phyloP scores from a whole-genome alignment of 2,888 invertebrate genomes.

The Pomacea canaliculata region DNA sequence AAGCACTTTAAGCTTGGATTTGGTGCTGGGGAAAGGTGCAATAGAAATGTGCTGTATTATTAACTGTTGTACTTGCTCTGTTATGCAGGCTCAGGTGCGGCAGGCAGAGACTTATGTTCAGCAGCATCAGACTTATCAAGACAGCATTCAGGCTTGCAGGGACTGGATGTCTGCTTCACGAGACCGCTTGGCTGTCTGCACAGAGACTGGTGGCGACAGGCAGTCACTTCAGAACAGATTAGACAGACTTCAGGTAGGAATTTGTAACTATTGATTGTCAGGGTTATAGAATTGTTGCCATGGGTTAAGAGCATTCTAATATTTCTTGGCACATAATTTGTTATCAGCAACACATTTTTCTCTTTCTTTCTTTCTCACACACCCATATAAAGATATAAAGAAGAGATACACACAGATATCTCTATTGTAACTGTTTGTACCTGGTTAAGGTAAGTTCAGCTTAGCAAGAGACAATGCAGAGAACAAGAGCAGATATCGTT shows the following conservation, averaged over 20 bases:
- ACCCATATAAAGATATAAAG: too few relatives aligned
- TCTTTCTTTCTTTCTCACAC: too few relatives aligned
- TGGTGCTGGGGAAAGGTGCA: too few relatives aligned
- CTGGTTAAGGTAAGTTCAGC: too few relatives aligned
- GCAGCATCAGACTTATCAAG: constrained; percentile 63
- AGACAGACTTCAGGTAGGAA: constrained; percentile 48
- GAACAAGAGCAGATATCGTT: too few relatives aligned
- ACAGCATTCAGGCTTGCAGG: constrained; percentile 78
- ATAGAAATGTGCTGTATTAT: too few relatives aligned
- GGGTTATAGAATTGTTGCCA: constrained; percentile 1
- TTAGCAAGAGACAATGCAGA: too few relatives aligned
- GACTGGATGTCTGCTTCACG: constrained; percentile 87
- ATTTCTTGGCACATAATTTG: too few relatives aligned
- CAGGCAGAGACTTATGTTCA: constrained; percentile 57
- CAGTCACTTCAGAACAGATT: constrained; percentile 76
- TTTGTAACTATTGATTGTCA: neutral
- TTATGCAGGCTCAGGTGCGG: constrained; percentile 48
- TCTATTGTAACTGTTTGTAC: too few relatives aligned
- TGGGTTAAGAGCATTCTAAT: neutral
- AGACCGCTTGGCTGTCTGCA: constrained; percentile 83
- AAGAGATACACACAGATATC: too few relatives aligned
- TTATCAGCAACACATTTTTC: too few relatives aligned
- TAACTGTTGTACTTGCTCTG: neutral
- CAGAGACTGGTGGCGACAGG: constrained; percentile 89
- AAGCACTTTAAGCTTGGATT: too few relatives aligned